Conservation (phyloP, 2,888 invertebrate species). For the Napeogenes inachia region DNA sequence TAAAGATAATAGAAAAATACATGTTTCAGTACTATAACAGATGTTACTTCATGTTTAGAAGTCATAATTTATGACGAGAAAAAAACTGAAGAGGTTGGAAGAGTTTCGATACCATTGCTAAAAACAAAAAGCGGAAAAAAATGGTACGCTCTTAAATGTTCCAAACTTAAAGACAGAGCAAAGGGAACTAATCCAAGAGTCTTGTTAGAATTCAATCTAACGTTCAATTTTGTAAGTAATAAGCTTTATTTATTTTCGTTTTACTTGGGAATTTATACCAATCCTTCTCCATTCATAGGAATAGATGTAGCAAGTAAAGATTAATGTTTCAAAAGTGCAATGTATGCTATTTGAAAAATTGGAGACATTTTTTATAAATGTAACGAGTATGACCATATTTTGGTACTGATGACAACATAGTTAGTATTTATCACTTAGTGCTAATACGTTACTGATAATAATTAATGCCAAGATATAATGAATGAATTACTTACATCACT, state of each 20-base stretch:
- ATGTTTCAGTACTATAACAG: slow-evolving; percentile 84
- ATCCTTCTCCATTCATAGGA: background rate
- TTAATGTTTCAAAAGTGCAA: background rate
- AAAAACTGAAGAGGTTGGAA: slow-evolving; percentile 96
- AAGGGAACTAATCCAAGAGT: slow-evolving; percentile 91
- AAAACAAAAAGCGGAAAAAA: slow-evolving; percentile 89
- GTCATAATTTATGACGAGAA: slow-evolving; percentile 96
- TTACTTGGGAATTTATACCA: background rate
- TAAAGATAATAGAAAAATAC: slow-evolving; percentile 8
- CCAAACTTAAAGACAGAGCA: slow-evolving; percentile 87
- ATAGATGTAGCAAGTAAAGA: too few species aligned
- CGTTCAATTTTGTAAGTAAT: slow-evolving; percentile 88
- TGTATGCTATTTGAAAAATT: background rate
- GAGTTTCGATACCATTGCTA: slow-evolving; percentile 90
- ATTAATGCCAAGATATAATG: too few species aligned
- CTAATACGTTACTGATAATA: too few species aligned
- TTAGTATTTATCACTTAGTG: too few species aligned
- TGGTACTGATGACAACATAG: too few species aligned
- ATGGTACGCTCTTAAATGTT: slow-evolving; percentile 97
- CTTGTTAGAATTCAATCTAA: slow-evolving; percentile 90
- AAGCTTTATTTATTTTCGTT: background rate
- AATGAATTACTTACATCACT: too few species aligned
- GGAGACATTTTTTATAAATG: background rate
- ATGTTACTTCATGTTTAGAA: slow-evolving; percentile 94
- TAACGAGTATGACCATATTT: background rate